Evolutionary conservation across 2,888 invertebrate species (phyloP), one percentile per base, ranked within the genome.

Genomic region (Cancer borealis): DNA sequence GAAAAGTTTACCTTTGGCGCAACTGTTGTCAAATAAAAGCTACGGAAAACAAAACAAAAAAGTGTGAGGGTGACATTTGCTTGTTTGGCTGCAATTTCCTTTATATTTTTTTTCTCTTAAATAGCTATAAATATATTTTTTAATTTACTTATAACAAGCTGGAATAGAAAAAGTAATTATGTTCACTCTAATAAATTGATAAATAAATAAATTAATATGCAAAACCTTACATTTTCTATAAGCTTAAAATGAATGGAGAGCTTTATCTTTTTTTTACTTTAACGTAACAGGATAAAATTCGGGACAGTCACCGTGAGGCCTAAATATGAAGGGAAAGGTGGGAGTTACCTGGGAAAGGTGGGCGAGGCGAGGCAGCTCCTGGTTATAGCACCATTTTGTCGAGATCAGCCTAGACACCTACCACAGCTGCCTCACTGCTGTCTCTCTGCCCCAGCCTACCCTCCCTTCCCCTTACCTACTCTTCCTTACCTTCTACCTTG

Each of bases 321-420:
- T 60, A 90, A 60, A 90, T 30, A 17, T 90, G 5, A 54, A n/a
- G 30, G 54, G 30, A 54, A 49, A 60, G 49, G 90, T 3, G 54
- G 60, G 54, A 60, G 54, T 60, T 90, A 90, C 54, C 54, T 90
- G 60, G 90, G 26, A 14, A 60, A 39, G 54, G 39, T 8, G 60
- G 54, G 54, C 54, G 39, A 60, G 90, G 90, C 54, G 17, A 60
- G 90, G 90, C 30, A 54, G 17, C 90, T 39, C 30, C 60, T 54
- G 54, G 54, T 60, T 39, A 84, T 30, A 60, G 90, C 90, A 90
- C 90, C 84, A 84, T 84, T 84, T 84, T 84, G 84, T 84, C 84
- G 39, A 47, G 30, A 54, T 84, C 84, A 30, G 73, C 79, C 79
- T 92, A 66, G 46, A 73, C 92, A 45, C 73, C 21, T 10, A 45